Base-by-base conservation (phyloP, 2,113 vertebrate species). In the Telmatochromis brachygnathus region DNA sequence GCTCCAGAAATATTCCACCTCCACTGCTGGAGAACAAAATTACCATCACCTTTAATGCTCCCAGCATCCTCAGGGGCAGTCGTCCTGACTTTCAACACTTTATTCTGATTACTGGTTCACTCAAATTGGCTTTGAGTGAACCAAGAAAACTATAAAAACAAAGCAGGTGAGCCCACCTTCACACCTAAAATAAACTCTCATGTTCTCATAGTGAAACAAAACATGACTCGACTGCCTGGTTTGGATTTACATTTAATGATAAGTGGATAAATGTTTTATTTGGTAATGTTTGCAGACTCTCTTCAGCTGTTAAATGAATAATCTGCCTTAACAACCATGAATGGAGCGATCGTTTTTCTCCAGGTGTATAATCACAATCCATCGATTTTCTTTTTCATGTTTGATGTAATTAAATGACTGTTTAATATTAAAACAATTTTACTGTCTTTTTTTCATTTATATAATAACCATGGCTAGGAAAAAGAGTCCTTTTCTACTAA, bases 1-100 rank as follows among this genome's bases (percentile, higher is more conserved):
- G 17, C 91, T 84, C 56, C 82, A 75, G 37, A 85, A 85, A 91
- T 91, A 91, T 93, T 93, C 88, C 89, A 37, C 37, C 47, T 83
- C 73, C 2, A 45, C 0, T 65, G 4, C 21, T 11, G 3, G 68
- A 77, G 35, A 79, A 56, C n/a, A 33, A 30, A 37, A 51, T 28
- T 30, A 28, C 19, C 45, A 0, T 23, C 9, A 21, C n/a, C 51
- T 1, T 3, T 15, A 11, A 35, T 15, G n/a, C 56, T 47, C 82
- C 33, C 54, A 42, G 9, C 21, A 37, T 47, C 47, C 6, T 37
- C n/a, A 1, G 55, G 42, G 6, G 17, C 30, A 54, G 9, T 30
- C 2, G 7, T n/a, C 30, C 15, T 13, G 5, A 45, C 39, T 42
- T 15, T 42, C 8, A 79, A 19, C 3, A 8, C 5, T n/a, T 19